These are phyloP conservation scores for Aplysia californica DNA, from an alignment of 1,140 invertebrate species.

Conservation along the genomic window DNA sequence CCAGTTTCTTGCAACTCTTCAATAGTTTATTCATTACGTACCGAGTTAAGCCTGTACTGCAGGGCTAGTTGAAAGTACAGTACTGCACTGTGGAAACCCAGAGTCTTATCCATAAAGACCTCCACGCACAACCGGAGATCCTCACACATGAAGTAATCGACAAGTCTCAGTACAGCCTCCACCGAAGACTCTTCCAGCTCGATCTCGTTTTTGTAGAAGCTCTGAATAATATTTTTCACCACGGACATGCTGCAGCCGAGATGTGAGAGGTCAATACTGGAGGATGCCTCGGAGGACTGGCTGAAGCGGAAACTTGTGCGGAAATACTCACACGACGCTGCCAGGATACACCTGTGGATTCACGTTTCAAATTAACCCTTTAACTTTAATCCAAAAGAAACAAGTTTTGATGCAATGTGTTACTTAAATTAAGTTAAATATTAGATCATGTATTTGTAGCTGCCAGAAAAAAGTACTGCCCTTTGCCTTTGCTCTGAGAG, in stretches of 20 bases:
- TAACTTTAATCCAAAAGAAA: neutral
- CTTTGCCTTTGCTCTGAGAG: no score
- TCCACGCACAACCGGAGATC: neutral
- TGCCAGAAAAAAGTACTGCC: neutral
- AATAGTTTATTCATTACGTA: no score
- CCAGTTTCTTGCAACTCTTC: no score
- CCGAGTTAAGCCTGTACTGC: slow-evolving; percentile 3
- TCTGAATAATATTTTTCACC: neutral
- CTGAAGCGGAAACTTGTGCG: slow-evolving; percentile 1
- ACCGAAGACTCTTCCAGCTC: neutral
- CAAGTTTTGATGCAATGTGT: neutral
- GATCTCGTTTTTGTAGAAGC: slow-evolving; percentile 18
- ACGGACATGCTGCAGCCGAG: neutral
- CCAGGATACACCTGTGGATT: slow-evolving; percentile 11
- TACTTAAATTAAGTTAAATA: neutral
- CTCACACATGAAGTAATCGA: slow-evolving; percentile 20
- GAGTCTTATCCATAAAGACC: neutral
- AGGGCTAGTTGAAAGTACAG: slow-evolving; percentile 7
- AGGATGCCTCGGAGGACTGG: neutral
- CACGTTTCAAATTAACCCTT: neutral
- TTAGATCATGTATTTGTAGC: neutral
- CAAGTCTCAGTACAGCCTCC: neutral
- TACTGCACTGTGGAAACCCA: slow-evolving; percentile 5
- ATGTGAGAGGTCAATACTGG: neutral
- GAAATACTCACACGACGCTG: slow-evolving; percentile 14